Conservation (phyloP, 2,888 invertebrate genomes). For the Hirtodrosophila histrioides region DNA sequence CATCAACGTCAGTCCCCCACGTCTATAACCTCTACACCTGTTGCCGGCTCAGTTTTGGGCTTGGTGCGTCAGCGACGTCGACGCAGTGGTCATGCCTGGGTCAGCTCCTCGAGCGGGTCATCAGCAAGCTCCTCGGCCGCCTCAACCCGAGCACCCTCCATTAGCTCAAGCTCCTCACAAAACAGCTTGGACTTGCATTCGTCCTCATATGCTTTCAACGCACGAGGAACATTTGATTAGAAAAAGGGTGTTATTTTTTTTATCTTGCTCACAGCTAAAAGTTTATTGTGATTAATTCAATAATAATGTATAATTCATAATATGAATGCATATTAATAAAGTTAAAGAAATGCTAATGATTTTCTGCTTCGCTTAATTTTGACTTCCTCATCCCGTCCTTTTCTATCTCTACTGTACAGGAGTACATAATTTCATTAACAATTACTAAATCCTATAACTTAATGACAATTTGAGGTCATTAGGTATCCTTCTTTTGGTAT, state of each 20-base stretch:
- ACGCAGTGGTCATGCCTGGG: slow-evolving; percentile 66
- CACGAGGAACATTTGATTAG: slow-evolving; percentile 55
- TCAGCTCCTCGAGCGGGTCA: slow-evolving; percentile 69
- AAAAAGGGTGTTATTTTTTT: too few relatives aligned
- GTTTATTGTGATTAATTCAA: slow-evolving; percentile 49
- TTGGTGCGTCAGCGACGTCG: slow-evolving; percentile 69
- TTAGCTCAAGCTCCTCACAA: slow-evolving; percentile 65
- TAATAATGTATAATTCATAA: slow-evolving; percentile 18
- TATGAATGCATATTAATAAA: slow-evolving; percentile 35
- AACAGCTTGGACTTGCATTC: slow-evolving; percentile 69
- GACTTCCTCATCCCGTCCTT: too few relatives aligned
- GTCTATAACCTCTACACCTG: slow-evolving; percentile 64
- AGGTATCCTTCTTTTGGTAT: too few relatives aligned
- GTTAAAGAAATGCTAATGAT: slow-evolving; percentile 7
- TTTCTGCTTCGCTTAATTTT: neutral
- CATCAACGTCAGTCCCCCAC: slow-evolving; percentile 25
- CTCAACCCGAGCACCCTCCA: slow-evolving; percentile 70
- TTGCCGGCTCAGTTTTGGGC: slow-evolving; percentile 77
- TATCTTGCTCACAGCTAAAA: slow-evolving; percentile 28
- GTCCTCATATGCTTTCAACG: slow-evolving; percentile 43
- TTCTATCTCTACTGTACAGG: too few relatives aligned
- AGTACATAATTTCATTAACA: too few relatives aligned
- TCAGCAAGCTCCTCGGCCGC: slow-evolving; percentile 61
- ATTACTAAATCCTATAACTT: too few relatives aligned
- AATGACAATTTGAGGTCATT: too few relatives aligned